Base-by-base conservation (phyloP, 2,888 invertebrate species). In the Diabrotica balteata region DNA sequence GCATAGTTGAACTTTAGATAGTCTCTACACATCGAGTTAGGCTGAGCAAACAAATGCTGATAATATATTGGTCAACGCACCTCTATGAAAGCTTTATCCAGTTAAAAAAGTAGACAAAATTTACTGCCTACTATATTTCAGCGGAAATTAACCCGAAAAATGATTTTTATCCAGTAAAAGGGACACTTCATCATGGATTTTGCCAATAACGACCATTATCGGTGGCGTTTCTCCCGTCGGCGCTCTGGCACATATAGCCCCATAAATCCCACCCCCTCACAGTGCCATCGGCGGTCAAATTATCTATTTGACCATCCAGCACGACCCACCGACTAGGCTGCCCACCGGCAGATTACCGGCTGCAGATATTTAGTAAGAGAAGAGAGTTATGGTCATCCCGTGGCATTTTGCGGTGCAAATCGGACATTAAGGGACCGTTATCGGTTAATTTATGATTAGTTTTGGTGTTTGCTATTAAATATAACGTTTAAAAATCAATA, bases 301-400 rank as follows among this genome's bases (percentile, higher is more conserved):
- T 75, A 73, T 75, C 75, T 73, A 73, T 72, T 73, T 71, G 69
- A 67, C 68, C 70, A 67, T 68, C 67, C 67, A 64, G 58, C 67
- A 71, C 64, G 71, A 66, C 67, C 61, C 57, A 63, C 69, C 64
- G 70, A 53, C 63, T 49, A 44, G 67, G 57, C 65, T 63, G 66
- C 58, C 66, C 59, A 64, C 65, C 67, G 67, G 73, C 73, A 70
- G 75, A 75, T 76, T 75, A 75, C 72, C 67, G 60, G 59, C 57
- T 49, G 58, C 75, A 76, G 77, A 79, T 78, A 79, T 80, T 80
- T 78, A 79, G 73, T 69, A 72, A 72, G 68, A 72, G 72, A 71
- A 66, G 71, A 76, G 78, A 80, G 74, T 80, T 78, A 80, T 78
- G 79, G 77, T 78, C 79, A 76, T 77, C 78, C 79, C 75, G 76